Conservation (phyloP, 2,797 vertebrate species). For the Psittacula echo region DNA sequence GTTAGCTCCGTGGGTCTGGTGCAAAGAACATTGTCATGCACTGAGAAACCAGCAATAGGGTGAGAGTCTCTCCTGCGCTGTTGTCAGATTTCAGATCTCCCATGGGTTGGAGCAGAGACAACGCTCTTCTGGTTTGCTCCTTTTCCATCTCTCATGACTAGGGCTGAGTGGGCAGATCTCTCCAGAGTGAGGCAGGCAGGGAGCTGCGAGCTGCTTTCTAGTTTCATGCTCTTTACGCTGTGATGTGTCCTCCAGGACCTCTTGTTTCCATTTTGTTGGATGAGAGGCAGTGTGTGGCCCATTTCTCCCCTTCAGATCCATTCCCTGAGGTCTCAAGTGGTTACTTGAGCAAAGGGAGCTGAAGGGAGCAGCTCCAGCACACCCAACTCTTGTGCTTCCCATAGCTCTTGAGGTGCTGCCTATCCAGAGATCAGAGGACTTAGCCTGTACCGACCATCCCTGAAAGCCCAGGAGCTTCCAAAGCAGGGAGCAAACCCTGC, state of each 20-base stretch:
- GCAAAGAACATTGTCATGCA: neutral
- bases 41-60: slow-evolving; percentile 4
- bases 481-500: neutral
- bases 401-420: neutral
- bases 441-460: neutral
- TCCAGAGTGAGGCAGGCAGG: neutral
- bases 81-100: slow-evolving; percentile 22
- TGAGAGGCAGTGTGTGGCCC: neutral
- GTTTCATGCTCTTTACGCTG: slow-evolving; percentile 19
- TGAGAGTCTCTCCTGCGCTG: neutral
- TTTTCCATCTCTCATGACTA: neutral
- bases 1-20: neutral
- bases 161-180: slow-evolving; percentile 42
- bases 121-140: slow-evolving; percentile 19
- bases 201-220: neutral
- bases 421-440: neutral
- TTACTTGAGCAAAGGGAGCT: neutral
- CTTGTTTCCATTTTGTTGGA: neutral
- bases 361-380: neutral
- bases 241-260: slow-evolving; percentile 15
- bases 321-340: neutral
- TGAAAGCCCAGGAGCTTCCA: neutral
- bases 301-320: neutral
- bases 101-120: neutral
- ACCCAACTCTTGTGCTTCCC: neutral